Evolutionary conservation across 2,797 vertebrate genomes (phyloP).

Genomic region (Characodon lateralis): DNA sequence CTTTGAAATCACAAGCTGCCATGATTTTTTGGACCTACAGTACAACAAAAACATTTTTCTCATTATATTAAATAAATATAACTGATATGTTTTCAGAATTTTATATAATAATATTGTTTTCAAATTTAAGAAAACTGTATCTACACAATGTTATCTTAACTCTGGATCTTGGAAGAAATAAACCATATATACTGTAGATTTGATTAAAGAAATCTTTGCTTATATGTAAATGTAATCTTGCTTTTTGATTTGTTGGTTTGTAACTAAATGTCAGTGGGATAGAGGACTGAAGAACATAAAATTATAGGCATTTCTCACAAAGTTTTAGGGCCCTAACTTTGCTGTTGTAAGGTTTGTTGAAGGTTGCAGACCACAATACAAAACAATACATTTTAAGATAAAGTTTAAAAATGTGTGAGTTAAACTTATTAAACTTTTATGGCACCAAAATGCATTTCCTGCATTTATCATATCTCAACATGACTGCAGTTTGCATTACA

Average conservation of each 20-base stretch:
- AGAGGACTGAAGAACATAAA: not conserved
- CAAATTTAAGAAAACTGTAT: not conserved
- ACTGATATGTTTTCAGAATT: not conserved
- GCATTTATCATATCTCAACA: not conserved
- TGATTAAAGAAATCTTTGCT: not conserved
- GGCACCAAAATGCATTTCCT: not conserved
- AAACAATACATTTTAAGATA: not conserved
- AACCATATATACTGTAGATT: not conserved
- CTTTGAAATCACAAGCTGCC: not conserved
- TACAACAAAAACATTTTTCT: not conserved
- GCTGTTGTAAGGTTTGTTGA: not conserved
- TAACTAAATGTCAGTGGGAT: not conserved
- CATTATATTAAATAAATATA: not conserved
- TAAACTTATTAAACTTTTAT: not conserved
- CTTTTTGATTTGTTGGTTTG: not conserved
- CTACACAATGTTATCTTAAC: not conserved
- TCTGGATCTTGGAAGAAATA: not conserved
- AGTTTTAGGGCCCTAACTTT: not conserved
- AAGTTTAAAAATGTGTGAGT: not conserved
- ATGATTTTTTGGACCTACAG: not conserved
- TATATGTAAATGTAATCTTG: not conserved
- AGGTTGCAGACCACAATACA: not conserved
- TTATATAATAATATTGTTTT: not conserved
- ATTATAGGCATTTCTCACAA: not conserved
- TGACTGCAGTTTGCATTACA: not conserved